phyloP scores from a whole-genome alignment of 53 echinoderm and acorn worm species.

The Paelopatides confundens region DNA sequence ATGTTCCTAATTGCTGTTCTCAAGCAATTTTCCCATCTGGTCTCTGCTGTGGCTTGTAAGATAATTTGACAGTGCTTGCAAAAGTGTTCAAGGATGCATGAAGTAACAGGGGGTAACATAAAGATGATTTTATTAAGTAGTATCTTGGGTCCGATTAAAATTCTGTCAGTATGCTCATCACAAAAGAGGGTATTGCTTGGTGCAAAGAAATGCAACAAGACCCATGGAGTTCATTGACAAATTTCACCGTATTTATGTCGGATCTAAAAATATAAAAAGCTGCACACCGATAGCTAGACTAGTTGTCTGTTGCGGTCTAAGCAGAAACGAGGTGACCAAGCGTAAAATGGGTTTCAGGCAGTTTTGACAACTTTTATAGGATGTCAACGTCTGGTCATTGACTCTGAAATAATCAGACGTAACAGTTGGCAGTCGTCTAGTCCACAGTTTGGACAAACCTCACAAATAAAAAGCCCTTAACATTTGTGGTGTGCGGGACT shows the following conservation, averaged over 20 bases:
- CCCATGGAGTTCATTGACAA: conserved; percentile 34
- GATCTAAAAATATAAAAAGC: not conserved
- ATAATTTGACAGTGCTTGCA: conserved; percentile 28
- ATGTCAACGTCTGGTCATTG: conserved; percentile 34
- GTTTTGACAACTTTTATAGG: conserved; percentile 32
- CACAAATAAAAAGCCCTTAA: no score
- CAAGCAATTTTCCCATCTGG: conserved; percentile 7
- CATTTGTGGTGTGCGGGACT: no score
- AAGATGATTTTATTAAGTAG: conserved; percentile 47
- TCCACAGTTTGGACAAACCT: not conserved
- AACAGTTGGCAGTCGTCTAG: not conserved
- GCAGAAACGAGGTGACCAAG: conserved; percentile 33
- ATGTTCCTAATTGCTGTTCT: not conserved
- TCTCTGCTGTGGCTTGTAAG: not conserved
- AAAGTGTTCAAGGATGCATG: conserved; percentile 39
- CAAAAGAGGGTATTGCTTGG: conserved; percentile 33
- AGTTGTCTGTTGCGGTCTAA: not conserved
- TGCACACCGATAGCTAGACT: not conserved
- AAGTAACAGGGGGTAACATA: conserved; percentile 22
- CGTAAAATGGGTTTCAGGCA: conserved; percentile 42
- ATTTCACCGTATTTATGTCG: conserved; percentile 13
- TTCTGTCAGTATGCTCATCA: conserved; percentile 15
- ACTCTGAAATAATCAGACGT: not conserved
- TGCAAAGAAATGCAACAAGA: conserved; percentile 16
- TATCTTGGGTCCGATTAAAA: conserved; percentile 39